These are phyloP conservation scores for Sus cebifrons DNA, from an alignment of 2,797 vertebrate species.

Conservation along the genomic window DNA sequence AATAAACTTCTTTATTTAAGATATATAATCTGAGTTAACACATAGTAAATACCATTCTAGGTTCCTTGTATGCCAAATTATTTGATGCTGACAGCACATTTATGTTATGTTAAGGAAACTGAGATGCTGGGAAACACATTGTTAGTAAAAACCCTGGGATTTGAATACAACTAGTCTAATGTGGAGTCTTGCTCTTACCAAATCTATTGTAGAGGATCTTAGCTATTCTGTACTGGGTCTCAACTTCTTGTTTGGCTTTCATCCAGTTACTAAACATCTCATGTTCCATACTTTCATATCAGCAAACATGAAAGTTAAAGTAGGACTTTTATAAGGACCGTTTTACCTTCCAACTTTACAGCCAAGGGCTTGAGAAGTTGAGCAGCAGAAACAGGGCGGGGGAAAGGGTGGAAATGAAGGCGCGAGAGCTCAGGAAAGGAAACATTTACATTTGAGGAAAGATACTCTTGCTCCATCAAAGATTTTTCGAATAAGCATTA, in stretches of 20 bases:
- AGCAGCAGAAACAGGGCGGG: background rate
- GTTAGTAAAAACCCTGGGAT: background rate
- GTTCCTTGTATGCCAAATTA: background rate
- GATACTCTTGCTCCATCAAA: background rate
- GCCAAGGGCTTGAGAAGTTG: background rate
- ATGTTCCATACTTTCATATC: background rate
- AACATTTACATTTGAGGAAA: background rate
- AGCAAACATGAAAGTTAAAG: background rate
- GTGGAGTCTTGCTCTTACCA: background rate
- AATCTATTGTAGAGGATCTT: background rate
- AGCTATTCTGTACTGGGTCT: background rate
- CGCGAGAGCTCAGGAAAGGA: background rate
- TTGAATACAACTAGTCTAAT: background rate
- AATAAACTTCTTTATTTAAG: background rate
- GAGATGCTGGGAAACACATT: background rate
- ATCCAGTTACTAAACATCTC: background rate
- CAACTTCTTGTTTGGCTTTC: background rate
- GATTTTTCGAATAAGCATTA: background rate
- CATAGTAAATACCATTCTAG: background rate
- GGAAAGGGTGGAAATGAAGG: background rate
- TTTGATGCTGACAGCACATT: background rate
- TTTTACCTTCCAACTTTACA: background rate
- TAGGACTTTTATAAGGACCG: background rate
- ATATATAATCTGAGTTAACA: background rate
- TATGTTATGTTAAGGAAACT: slow-evolving; percentile 2